A percentile compares a stretch with the other conserved stretches of the same genome.
Evolutionary conservation across 2,113 vertebrate species (phyloP).

Genomic region (Leptocoma aspasia): DNA sequence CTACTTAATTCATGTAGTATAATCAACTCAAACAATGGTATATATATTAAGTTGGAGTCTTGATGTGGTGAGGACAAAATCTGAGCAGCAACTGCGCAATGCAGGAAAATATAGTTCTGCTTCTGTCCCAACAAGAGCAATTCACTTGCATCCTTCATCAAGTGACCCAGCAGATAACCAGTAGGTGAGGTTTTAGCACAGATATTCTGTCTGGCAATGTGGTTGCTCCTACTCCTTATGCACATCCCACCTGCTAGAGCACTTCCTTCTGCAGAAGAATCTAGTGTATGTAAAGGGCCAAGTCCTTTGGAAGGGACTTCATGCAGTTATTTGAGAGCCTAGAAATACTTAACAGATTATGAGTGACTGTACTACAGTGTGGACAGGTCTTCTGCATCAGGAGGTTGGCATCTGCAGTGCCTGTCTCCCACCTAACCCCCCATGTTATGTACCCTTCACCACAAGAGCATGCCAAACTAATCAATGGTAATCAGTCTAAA

Average conservation of each 20-base stretch:
- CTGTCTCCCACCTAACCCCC: not conserved
- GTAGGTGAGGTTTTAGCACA: not conserved
- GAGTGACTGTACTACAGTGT: not conserved
- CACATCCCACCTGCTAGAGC: not conserved
- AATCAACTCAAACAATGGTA: not conserved
- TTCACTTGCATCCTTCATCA: not conserved
- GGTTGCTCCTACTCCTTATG: not conserved
- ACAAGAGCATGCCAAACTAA: not conserved
- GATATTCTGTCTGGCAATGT: not conserved
- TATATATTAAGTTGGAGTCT: not conserved
- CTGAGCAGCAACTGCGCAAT: not conserved
- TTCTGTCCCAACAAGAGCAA: not conserved
- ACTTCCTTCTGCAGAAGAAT: not conserved
- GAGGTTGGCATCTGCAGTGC: not conserved
- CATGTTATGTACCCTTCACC: not conserved
- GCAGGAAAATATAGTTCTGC: not conserved
- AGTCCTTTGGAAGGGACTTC: not conserved
- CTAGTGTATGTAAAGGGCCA: not conserved
- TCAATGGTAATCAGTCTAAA: not conserved
- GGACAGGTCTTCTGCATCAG: not conserved
- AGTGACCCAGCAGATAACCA: not conserved
- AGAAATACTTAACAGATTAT: not conserved
- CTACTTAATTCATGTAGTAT: not conserved
- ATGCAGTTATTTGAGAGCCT: not conserved
- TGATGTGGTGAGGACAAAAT: not conserved